Base-by-base conservation (phyloP, 37 sponge, comb jelly and placozoan species). In the Chondrosia reniformis region DNA sequence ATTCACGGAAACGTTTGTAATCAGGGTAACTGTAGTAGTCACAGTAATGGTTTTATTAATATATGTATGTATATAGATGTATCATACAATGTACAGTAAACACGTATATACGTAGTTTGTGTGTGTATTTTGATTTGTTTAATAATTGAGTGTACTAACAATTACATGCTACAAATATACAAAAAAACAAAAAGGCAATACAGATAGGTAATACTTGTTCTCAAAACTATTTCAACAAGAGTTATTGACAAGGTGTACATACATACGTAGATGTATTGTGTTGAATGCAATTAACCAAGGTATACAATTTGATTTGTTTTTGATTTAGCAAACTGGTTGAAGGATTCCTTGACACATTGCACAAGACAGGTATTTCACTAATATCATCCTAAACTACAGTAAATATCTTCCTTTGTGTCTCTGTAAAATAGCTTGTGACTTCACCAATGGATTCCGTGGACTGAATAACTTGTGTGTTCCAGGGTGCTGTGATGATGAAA, bases 361-460 rank as follows among this genome's bases (percentile, higher is more conserved):
- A 94, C 34, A 81, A 71, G 41, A 94, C 95, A 57, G 88, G 87
- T 86, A 33, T 40, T 75, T n/a, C 3, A 15, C 45, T 22, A 33
- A 34, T 43, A 33, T 34, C 34, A 52, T 7, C 25, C 7, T 40
- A 33, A 7, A 21, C 36, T 59, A 30, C 7, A 13, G n/a, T 6
- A n/a, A n/a, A n/a, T n/a, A n/a, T n/a, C n/a, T n/a, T n/a, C n/a
- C n/a, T n/a, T n/a, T n/a, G n/a, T n/a, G n/a, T 38, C 27, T 55
- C 15, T 22, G 22, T 42, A 42, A 25, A 31, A 12, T 55, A 4
- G 19, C 31, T 42, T 86, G 88, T 75, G 94, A 93, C 72, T 93
- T 93, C 45, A 93, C 94, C 0, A 93, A 93, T 78, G 84, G 85
- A 33, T 93, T 93, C 79, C 69, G 69, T 33, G 40, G 62, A 43